These are phyloP conservation scores for Myotis brandtii DNA, from an alignment of 2,113 vertebrate genomes.

Conservation along the genomic window DNA sequence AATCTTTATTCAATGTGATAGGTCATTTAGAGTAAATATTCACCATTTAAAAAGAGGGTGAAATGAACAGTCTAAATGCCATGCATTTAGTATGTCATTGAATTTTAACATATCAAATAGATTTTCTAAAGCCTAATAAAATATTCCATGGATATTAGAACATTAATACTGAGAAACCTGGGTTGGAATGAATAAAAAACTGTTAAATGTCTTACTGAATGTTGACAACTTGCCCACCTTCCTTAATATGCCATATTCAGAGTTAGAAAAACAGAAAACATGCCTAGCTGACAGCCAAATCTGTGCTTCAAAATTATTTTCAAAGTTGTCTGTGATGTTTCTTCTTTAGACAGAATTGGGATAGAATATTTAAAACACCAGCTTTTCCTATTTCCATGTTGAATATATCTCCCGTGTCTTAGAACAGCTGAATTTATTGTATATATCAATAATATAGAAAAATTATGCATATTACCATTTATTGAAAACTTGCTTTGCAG, in stretches of 20 bases:
- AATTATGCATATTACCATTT: not conserved
- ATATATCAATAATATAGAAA: not conserved
- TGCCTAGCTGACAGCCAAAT: not conserved
- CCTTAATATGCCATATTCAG: not conserved
- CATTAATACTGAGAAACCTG: conserved; percentile 23
- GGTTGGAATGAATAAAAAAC: conserved; percentile 20
- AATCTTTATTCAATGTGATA: conserved; percentile 61
- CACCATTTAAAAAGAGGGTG: not conserved
- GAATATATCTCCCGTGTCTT: not conserved
- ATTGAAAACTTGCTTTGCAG: conserved; percentile 2
- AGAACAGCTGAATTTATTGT: not conserved
- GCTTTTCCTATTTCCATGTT: conserved; percentile 11
- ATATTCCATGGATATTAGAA: conserved; percentile 39
- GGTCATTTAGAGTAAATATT: conserved; percentile 59
- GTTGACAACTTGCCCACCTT: conserved; percentile 12
- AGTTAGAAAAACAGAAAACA: not conserved
- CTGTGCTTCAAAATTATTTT: conserved; percentile 17
- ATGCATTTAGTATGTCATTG: conserved; percentile 26
- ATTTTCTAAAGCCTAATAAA: conserved; percentile 64
- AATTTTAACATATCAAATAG: conserved; percentile 67
- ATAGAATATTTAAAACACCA: not conserved
- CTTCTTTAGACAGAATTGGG: conserved; percentile 34
- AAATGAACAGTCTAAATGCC: conserved; percentile 50
- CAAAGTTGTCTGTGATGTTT: not conserved
- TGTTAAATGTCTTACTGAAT: conserved; percentile 24